Percentiles rank a stretch among this genome's conserved stretches.
Evolutionary conservation across 2,888 invertebrate species (phyloP).

Genomic region (Tethea ocularis): DNA sequence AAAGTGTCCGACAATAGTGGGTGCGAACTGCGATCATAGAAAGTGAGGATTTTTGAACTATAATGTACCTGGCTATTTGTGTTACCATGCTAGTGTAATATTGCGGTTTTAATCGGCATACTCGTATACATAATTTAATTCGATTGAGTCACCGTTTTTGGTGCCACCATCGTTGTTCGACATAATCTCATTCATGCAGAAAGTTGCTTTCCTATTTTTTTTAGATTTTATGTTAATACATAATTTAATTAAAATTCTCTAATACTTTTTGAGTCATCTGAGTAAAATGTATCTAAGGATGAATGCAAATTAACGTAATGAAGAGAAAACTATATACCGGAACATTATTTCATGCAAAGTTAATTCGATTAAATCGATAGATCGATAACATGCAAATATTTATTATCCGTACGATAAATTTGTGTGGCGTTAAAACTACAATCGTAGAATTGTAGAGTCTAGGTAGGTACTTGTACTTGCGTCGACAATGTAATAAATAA

Average conservation of each 20-base stretch:
- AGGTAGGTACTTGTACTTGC: background rate
- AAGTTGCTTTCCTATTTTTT: background rate
- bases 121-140: slow-evolving; percentile 9
- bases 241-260: background rate
- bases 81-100: slow-evolving; percentile 23
- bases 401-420: background rate
- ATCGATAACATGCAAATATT: background rate
- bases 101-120: background rate
- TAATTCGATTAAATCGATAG: background rate
- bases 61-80: slow-evolving; percentile 23
- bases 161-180: background rate
- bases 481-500: background rate
- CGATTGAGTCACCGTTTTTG: slow-evolving; percentile 2
- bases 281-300: background rate
- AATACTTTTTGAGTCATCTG: background rate
- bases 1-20: slow-evolving; percentile 64
- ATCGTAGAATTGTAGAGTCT: background rate
- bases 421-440: background rate
- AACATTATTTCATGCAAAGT: background rate
- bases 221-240: too few relatives aligned
- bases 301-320: too few relatives aligned
- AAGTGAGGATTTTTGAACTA: slow-evolving; percentile 56
- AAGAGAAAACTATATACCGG: too few relatives aligned
- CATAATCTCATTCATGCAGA: slow-evolving; percentile 5
- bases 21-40: slow-evolving; percentile 53